Evolutionary conservation across 2,113 vertebrate genomes (phyloP).

Genomic region (Kryptolebias marmoratus): DNA sequence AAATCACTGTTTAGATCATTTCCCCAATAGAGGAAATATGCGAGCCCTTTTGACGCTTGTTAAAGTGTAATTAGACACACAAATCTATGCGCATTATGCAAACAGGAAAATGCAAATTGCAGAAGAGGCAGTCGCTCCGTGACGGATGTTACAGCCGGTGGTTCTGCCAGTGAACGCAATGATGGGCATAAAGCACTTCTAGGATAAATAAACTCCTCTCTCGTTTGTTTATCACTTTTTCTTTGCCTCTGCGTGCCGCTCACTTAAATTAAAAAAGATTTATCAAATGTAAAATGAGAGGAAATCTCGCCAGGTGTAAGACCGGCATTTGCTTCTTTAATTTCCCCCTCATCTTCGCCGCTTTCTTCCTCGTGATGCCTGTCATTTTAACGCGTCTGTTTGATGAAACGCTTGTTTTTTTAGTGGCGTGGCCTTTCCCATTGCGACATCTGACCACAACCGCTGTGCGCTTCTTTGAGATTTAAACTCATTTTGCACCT

Average conservation of each 20-base stretch:
- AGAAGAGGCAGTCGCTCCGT: constrained; percentile 32
- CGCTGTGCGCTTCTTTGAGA: constrained; percentile 48
- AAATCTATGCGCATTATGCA: constrained; percentile 53
- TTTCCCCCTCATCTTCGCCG: not conserved
- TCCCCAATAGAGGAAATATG: constrained; percentile 14
- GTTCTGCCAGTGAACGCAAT: constrained; percentile 3
- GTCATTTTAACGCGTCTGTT: constrained; percentile 41
- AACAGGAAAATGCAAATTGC: constrained; percentile 62
- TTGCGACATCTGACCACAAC: constrained; percentile 37
- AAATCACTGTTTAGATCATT: constrained; percentile 32
- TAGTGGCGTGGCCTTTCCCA: constrained; percentile 34
- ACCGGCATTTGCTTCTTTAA: not conserved
- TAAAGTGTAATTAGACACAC: constrained; percentile 55
- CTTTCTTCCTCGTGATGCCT: not conserved
- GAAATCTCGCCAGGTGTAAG: not conserved
- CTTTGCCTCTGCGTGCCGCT: not conserved
- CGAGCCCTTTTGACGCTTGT: constrained; percentile 47
- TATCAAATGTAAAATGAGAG: not conserved
- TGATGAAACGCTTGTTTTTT: constrained; percentile 53
- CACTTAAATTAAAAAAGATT: not conserved
- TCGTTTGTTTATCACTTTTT: constrained; percentile 33
- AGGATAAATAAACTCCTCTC: constrained; percentile 42
- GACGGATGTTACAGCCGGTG: constrained; percentile 45
- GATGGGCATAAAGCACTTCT: constrained; percentile 30
- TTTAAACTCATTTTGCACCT: constrained; percentile 60